phyloP scores from a whole-genome alignment of 2,797 vertebrate genomes.

The Carcharodon carcharias region DNA sequence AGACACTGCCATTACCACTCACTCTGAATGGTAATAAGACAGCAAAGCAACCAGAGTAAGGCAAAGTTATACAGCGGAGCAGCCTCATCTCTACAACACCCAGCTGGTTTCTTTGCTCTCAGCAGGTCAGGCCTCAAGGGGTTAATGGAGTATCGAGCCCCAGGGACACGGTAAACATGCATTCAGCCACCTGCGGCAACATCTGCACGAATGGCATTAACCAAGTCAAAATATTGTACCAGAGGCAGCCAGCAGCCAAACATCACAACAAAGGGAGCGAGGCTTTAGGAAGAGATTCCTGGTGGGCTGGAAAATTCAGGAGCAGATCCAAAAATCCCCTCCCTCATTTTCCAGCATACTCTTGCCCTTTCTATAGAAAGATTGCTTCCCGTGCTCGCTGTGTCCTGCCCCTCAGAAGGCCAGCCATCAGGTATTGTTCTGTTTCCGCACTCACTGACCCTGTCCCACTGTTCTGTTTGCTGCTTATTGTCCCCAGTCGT shows the following conservation, averaged over 20 bases:
- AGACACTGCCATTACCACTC: too few species aligned
- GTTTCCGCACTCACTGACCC: background rate
- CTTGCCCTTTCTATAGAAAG: background rate
- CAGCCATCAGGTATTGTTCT: background rate
- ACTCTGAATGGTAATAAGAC: background rate
- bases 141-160: background rate
- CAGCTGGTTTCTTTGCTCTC: background rate
- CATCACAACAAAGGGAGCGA: conserved; percentile 1
- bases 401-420: background rate
- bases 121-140: background rate
- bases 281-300: background rate
- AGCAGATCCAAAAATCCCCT: background rate
- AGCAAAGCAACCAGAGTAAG: background rate
- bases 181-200: conserved; percentile 5
- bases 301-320: background rate
- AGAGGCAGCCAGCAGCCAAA: background rate
- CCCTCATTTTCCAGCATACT: background rate
- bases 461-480: background rate
- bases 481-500: background rate
- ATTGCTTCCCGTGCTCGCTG: background rate
- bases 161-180: background rate
- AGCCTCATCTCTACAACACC: background rate
- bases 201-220: conserved; percentile 5
- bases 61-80: background rate
- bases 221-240: background rate